Evolutionary conservation across 2,113 vertebrate species (phyloP).

Genomic region (Phaetusa simplex): DNA sequence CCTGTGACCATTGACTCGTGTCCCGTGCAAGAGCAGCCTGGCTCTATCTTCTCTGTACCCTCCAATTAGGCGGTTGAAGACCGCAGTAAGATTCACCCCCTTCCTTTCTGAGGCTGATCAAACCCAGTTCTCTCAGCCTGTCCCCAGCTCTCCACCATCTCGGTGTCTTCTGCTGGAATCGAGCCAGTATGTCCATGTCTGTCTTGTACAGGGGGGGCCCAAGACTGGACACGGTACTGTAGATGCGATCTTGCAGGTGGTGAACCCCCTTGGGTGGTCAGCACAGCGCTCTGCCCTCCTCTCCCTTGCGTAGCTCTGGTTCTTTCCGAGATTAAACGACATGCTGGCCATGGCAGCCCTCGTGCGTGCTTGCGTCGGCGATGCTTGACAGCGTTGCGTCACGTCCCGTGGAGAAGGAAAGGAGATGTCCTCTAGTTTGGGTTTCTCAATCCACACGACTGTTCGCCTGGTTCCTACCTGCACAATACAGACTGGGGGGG

Average conservation of each 20-base stretch:
- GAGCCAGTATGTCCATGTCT: neutral
- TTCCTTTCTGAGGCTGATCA: neutral
- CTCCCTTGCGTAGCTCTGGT: neutral
- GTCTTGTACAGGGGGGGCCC: accelerated
- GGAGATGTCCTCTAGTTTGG: neutral
- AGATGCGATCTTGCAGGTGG: neutral
- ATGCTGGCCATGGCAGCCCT: neutral
- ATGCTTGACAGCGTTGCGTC: neutral
- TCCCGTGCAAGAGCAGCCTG: neutral
- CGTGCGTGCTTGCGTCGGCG: neutral
- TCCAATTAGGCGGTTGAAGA: neutral
- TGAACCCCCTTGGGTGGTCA: neutral
- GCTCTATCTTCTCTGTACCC: neutral
- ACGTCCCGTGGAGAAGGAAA: neutral
- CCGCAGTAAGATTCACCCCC: neutral
- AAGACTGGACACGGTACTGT: neutral
- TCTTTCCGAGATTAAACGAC: neutral
- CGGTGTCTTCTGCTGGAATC: neutral
- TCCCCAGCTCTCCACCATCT: neutral
- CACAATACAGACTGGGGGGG: neutral
- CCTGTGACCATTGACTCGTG: neutral
- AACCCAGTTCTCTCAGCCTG: neutral
- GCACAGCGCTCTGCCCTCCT: neutral
- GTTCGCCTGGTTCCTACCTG: neutral
- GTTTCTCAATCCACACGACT: neutral